phyloP scores from a whole-genome alignment of 2,888 invertebrate genomes.

The Lithophane ornitopus region DNA sequence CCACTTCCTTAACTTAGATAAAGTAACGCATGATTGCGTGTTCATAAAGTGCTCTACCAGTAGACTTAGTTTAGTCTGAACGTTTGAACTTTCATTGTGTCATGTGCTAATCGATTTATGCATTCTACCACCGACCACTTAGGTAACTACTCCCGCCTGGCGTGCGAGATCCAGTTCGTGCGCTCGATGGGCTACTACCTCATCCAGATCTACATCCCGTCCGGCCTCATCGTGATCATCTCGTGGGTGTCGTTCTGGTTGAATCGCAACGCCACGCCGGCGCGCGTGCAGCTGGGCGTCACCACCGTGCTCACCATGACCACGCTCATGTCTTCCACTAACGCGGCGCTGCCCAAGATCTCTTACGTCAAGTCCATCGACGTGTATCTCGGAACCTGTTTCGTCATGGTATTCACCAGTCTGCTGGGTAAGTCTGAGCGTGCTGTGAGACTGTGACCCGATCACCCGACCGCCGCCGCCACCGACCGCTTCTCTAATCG shows the following conservation, averaged over 20 bases:
- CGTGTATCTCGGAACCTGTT: slow-evolving; percentile 98
- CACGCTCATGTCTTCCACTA: slow-evolving; percentile 98
- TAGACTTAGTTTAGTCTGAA: slow-evolving; percentile 13
- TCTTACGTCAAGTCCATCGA: slow-evolving; percentile 99
- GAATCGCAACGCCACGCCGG: slow-evolving; percentile 97
- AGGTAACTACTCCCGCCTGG: slow-evolving; percentile 98
- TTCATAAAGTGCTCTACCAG: slow-evolving; percentile 13
- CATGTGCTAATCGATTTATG: slow-evolving; percentile 19
- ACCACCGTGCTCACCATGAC: slow-evolving; percentile 99
- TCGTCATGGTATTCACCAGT: slow-evolving; percentile 99
- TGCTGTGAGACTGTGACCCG: not conserved
- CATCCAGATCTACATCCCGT: slow-evolving; percentile 99
- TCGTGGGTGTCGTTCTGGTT: slow-evolving; percentile 99
- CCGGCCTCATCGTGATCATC: slow-evolving; percentile 98
- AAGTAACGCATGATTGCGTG: slow-evolving; percentile 12
- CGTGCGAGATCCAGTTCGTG: slow-evolving; percentile 98
- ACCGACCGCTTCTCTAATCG: not conserved
- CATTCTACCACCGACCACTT: slow-evolving; percentile 60
- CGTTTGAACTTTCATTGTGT: not conserved
- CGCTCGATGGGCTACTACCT: slow-evolving; percentile 99
- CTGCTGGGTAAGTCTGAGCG: slow-evolving; percentile 93
- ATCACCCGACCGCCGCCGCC: no score
- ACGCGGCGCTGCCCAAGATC: slow-evolving; percentile 98
- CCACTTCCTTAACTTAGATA: slow-evolving; percentile 29
- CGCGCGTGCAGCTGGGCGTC: slow-evolving; percentile 97